Evolutionary conservation across 2,888 invertebrate genomes (phyloP), one percentile per base, ranked within the genome.

Genomic region (Eilema griseolum): DNA sequence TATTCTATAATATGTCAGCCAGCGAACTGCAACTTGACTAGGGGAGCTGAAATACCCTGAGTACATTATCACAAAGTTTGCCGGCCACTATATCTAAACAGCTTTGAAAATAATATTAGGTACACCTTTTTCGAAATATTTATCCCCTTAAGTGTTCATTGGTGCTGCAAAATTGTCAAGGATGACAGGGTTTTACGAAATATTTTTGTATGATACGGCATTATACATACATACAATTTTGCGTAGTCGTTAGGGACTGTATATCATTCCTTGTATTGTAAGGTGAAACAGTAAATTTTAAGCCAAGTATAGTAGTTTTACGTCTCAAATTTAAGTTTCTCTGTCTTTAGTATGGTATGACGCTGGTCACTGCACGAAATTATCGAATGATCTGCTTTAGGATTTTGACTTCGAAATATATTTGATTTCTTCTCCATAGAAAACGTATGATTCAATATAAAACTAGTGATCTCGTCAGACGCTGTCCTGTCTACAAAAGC

Each of bases 131-230:
- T 85, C 81, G 77, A 86, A 86, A 82, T 76, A 80, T 86, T 84
- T 80, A 83, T 85, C 83, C 33, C 83, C 79, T n/a, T 85, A 88
- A 88, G 92, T 93, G 92, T 93, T 91, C 88, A 90, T 87, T 88
- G 94, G 93, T 93, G 94, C 92, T 94, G 88, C 89, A 81, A 89
- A 90, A 89, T 89, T 89, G 81, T 86, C 81, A 85, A 85, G 88
- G 88, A 77, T 78, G 88, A 92, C 92, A 92, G 93, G 93, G 93
- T 93, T 86, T 60, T 85, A 82, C 83, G 84, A 86, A 71, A 82
- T 90, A 89, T 89, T 89, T 88, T 89, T 87, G 88, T 90, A 90
- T 85, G 81, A 82, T 69, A 79, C 81, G 84, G 81, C 86, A 80
- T 86, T 88, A 83, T 84, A 85, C 83, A 83, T 81, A 81, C 78